These are phyloP conservation scores for Phyllotis vaccarum DNA, from an alignment of 2,797 vertebrate species.

Conservation along the genomic window DNA sequence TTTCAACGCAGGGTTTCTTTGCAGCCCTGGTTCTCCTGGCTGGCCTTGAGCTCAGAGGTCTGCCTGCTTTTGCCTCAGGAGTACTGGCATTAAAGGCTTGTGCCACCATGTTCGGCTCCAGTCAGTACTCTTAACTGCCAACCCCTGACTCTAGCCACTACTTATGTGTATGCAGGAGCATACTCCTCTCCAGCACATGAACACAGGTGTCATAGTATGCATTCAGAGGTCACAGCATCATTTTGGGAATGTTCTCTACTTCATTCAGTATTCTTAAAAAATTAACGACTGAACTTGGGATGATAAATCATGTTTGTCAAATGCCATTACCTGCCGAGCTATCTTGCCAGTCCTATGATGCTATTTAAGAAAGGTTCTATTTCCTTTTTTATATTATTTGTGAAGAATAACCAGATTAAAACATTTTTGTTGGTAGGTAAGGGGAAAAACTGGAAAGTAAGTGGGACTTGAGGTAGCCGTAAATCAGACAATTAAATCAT, in stretches of 20 bases:
- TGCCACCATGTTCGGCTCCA: too few relatives aligned
- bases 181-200: too few relatives aligned
- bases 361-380: slow-evolving; percentile 23
- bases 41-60: neutral
- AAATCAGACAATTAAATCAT: neutral
- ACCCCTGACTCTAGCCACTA: too few relatives aligned
- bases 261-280: too few relatives aligned
- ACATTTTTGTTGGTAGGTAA: neutral
- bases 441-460: neutral
- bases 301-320: neutral
- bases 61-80: neutral
- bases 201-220: neutral
- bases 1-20: neutral
- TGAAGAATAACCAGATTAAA: neutral
- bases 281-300: too few relatives aligned
- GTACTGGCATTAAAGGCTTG: too few relatives aligned
- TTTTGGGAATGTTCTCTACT: neutral
- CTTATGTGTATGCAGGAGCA: too few relatives aligned
- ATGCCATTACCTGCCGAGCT: neutral
- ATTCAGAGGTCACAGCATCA: neutral
- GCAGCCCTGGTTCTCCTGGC: neutral
- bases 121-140: too few relatives aligned
- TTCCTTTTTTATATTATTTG: slow-evolving; percentile 31
- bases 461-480: neutral
- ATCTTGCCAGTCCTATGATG: neutral